phyloP scores from a whole-genome alignment of 2,888 invertebrate species.

The Zaprionus lineosus region DNA sequence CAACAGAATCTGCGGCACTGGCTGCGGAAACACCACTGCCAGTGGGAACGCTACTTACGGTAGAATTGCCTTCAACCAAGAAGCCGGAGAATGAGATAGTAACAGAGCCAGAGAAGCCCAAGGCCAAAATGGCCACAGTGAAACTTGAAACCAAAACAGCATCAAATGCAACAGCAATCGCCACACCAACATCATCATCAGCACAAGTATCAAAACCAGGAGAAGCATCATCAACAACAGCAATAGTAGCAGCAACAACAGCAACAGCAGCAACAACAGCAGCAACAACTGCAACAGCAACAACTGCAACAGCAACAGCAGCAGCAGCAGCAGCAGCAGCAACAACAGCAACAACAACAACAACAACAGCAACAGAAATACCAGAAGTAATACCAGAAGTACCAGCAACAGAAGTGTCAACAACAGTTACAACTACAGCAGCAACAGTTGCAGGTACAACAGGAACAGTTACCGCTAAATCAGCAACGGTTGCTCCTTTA shows the following conservation, averaged over 20 bases:
- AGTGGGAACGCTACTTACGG: not conserved
- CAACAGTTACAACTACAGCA: not conserved
- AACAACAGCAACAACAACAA: not conserved
- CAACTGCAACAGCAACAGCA: not conserved
- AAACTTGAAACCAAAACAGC: conserved; percentile 72
- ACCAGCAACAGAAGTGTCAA: conserved; percentile 1
- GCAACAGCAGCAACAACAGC: conserved; percentile 6
- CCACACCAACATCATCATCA: conserved; percentile 8
- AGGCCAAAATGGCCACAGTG: conserved; percentile 48
- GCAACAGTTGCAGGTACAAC: conserved; percentile 1
- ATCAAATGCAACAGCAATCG: conserved; percentile 34
- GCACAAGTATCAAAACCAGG: not conserved
- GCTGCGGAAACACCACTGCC: not conserved
- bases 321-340: not conserved
- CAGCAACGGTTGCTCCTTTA: no score
- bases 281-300: not conserved
- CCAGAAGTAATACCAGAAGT: not conserved
- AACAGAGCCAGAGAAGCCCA: conserved; percentile 34
- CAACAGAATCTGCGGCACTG: not conserved
- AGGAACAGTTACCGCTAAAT: not conserved
- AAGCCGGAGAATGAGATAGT: not conserved
- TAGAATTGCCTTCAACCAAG: not conserved
- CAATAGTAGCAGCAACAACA: conserved; percentile 25
- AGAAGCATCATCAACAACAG: conserved; percentile 21
- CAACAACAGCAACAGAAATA: not conserved